Evolutionary conservation across 2,888 invertebrate species (phyloP), one percentile per base, ranked within the genome.

Genomic region (Drosophila antonietae): DNA sequence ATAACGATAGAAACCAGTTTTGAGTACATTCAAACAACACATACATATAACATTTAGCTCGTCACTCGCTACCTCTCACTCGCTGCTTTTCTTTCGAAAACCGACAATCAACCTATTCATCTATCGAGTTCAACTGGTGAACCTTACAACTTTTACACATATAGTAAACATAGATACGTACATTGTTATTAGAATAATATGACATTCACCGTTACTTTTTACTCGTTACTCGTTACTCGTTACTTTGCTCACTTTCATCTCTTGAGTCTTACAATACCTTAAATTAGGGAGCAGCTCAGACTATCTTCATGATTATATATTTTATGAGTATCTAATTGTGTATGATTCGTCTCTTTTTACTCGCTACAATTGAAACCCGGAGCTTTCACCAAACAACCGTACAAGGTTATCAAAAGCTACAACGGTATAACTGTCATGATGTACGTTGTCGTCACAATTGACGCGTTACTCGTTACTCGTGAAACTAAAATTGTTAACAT

Each of bases 231-330:
- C 43, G 35, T 7, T 8, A 20, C 35, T 52, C 14, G 37, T 6
- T 28, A 28, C 28, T 28, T 28, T 23, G 6, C 18, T 14, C 33
- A 18, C 31, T 18, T 33, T 18, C 33, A 14, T 33, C 33, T 51
- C 14, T 49, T n/a, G 10, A 31, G 31, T 49, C n/a, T 51, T 20
- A 18, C 51, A 51, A 20, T 51, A 20, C 12, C 51, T 51, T 51
- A 51, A 14, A 20, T 10, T 51, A 51, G 51, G 7, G 51, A 51
- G 35, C 51, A 51, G 51, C 51, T 51, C 51, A 51, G 51, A 28
- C 18, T 51, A 33, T 18, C 14, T 14, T 35, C 14, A 8, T 31
- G 51, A 6, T n/a, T 49, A n/a, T 12, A 18, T 18, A 33, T 6
- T 12, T 33, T 33, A 51, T 51, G 49, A 18, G 33, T 8, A 2